Percentiles rank a stretch among this genome's conserved stretches.
Conservation (phyloP, 1,140 invertebrate genomes). For the Akabosia matsudoensis region DNA sequence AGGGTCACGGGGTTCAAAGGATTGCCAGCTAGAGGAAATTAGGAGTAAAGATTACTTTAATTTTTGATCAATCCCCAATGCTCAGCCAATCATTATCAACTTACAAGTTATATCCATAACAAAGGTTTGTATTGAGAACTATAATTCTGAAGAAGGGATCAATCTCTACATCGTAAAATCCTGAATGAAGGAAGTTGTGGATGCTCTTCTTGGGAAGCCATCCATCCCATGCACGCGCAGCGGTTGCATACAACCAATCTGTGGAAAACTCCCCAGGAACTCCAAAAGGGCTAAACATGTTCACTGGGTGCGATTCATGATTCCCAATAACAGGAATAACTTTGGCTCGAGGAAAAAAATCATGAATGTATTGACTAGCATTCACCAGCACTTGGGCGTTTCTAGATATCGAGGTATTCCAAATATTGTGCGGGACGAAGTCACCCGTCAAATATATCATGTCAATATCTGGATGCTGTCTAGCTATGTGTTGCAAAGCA, state of each 20-base stretch:
- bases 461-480: conserved; percentile 55
- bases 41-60: background rate
- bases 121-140: conserved; percentile 59
- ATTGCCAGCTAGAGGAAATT: conserved; percentile 15
- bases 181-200: conserved; percentile 53
- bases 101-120: conserved; percentile 56
- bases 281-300: conserved; percentile 52
- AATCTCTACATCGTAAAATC: conserved; percentile 56
- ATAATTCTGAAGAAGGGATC: conserved; percentile 56
- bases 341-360: conserved; percentile 58
- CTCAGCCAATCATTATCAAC: background rate
- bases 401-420: conserved; percentile 58
- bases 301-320: conserved; percentile 62
- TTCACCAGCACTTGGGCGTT: conserved; percentile 54
- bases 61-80: background rate
- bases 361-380: conserved; percentile 53
- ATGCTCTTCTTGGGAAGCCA: conserved; percentile 52
- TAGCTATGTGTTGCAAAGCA: conserved; percentile 53
- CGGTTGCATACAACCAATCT: conserved; percentile 52
- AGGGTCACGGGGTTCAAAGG: conserved; percentile 22
- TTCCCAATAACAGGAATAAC: conserved; percentile 63
- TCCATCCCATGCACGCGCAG: conserved; percentile 51
- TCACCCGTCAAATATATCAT: conserved; percentile 67
- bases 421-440: conserved; percentile 64
- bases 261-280: conserved; percentile 41